phyloP scores from a whole-genome alignment of 2,797 vertebrate species.

The Arnoldichthys spilopterus region DNA sequence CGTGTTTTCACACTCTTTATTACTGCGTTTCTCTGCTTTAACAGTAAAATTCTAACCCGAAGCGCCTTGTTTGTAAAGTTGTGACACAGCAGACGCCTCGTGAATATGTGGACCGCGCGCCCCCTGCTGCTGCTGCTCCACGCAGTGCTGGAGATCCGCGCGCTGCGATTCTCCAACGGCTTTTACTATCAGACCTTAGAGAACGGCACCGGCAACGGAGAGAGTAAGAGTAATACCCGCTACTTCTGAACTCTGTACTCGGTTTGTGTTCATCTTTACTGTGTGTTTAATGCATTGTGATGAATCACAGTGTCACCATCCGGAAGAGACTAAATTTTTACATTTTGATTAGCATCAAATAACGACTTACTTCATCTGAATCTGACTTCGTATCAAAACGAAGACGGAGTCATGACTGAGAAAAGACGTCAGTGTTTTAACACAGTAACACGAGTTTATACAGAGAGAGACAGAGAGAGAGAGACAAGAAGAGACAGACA shows the following conservation, averaged over 20 bases:
- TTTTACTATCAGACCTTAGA: conserved; percentile 87
- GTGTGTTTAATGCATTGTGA: no score
- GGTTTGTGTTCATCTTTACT: neutral
- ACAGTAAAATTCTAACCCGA: neutral
- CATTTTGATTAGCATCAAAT: no score
- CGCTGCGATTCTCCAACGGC: conserved; percentile 79
- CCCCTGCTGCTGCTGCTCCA: conserved; percentile 71
- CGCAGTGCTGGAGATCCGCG: conserved; percentile 56
- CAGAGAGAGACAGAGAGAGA: no score
- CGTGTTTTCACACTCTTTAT: neutral
- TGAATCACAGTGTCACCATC: no score
- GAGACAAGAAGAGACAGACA: no score
- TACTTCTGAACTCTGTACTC: neutral
- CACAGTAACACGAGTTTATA: no score
- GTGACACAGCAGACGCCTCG: conserved; percentile 21
- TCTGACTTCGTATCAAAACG: no score
- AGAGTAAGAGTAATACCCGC: conserved; percentile 79
- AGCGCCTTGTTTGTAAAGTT: conserved; percentile 32
- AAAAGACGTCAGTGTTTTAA: no score
- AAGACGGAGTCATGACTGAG: no score
- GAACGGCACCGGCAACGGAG: conserved; percentile 74
- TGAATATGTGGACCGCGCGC: conserved; percentile 65
- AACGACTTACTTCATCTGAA: no score
- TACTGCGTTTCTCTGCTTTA: neutral
- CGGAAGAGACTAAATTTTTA: no score